Evolutionary conservation across 2,797 vertebrate genomes (phyloP).

Genomic region (Loriculus beryllinus): DNA sequence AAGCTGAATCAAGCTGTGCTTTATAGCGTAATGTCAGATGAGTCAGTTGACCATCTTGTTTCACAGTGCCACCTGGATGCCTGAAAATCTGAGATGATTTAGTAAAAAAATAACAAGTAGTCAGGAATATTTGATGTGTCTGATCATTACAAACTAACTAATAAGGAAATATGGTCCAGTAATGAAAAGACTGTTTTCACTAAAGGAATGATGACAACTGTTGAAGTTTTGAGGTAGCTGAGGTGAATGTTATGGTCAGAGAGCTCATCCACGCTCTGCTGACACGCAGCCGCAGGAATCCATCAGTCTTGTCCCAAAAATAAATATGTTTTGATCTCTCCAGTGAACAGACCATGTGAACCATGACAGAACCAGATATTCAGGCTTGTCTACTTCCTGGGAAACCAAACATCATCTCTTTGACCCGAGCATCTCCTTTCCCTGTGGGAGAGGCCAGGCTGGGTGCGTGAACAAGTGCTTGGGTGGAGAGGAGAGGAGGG

Average conservation of each 20-base stretch:
- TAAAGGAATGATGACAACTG: rapidly evolving
- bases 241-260: rapidly evolving
- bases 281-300: neutral
- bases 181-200: neutral
- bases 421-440: rapidly evolving
- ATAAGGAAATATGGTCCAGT: neutral
- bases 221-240: neutral
- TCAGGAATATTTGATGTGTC: neutral
- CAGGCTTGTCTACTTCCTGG: neutral
- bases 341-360: neutral
- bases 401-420: neutral
- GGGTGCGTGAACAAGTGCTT: too few relatives aligned
- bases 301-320: neutral
- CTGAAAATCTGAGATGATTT: neutral
- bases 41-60: neutral
- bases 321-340: neutral
- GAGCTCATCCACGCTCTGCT: neutral
- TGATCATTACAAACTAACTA: neutral
- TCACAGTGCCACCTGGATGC: neutral
- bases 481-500: neutral
- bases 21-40: neutral
- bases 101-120: neutral
- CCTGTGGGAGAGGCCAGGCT: neutral
- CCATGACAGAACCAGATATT: constrained; percentile 22
- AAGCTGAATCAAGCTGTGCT: neutral